Evolutionary conservation across 2,113 vertebrate species (phyloP).

Genomic region (Thunnus maccoyii): DNA sequence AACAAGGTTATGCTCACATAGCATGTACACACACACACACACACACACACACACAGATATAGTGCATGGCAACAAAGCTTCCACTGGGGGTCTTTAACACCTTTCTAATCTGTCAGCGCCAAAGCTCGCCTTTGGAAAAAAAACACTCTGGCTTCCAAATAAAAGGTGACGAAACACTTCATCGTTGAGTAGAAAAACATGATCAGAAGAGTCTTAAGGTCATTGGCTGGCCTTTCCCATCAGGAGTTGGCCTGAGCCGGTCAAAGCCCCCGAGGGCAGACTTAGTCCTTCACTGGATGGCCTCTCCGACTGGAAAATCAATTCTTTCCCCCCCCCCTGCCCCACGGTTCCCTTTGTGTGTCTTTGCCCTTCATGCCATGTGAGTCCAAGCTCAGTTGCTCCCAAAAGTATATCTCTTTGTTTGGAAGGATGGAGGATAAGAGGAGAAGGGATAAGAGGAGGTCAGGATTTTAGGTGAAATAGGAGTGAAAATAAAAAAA

Average conservation of each 20-base stretch:
- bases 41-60: background rate
- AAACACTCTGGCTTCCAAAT: background rate
- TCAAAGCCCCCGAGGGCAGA: slow-evolving; percentile 54
- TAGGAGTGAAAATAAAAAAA: slow-evolving; percentile 23
- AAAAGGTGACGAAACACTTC: background rate
- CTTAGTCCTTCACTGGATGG: slow-evolving; percentile 53
- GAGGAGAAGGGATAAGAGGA: background rate
- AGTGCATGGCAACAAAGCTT: background rate
- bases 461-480: background rate
- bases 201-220: slow-evolving; percentile 50
- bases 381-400: slow-evolving; percentile 50
- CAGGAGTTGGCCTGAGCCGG: slow-evolving; percentile 41
- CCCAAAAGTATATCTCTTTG: slow-evolving; percentile 28
- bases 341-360: slow-evolving; percentile 25
- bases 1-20: slow-evolving; percentile 27
- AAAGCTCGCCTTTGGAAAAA: background rate
- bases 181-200: slow-evolving; percentile 28
- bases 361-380: slow-evolving; percentile 73
- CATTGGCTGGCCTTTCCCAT: slow-evolving; percentile 51
- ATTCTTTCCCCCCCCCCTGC: slow-evolving; percentile 67
- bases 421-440: slow-evolving; percentile 1
- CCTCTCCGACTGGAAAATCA: slow-evolving; percentile 78
- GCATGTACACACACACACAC: background rate
- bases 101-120: background rate
- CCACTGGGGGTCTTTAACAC: background rate